Evolutionary conservation across 1,140 invertebrate species (phyloP).

Genomic region (Phortica variegata): DNA sequence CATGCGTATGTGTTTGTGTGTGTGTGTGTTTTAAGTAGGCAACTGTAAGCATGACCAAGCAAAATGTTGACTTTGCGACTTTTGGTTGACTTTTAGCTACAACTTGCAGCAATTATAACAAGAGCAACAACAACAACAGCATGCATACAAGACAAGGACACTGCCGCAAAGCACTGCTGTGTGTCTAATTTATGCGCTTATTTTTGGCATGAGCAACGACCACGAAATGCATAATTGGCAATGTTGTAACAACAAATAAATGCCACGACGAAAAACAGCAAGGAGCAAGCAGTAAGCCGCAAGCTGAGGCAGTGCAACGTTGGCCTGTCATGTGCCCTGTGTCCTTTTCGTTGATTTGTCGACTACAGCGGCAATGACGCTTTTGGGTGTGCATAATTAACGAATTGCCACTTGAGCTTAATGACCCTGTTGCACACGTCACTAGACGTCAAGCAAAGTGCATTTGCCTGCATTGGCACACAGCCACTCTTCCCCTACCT

Average conservation of each 20-base stretch:
- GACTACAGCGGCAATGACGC: slow-evolving; percentile 4
- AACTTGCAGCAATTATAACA: too few species aligned
- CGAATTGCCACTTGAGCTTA: slow-evolving; percentile 51
- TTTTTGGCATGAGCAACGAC: slow-evolving; percentile 1
- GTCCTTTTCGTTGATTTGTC: slow-evolving; percentile 1
- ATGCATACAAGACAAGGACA: slow-evolving; percentile 23
- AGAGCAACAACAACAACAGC: too few species aligned
- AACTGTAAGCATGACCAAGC: too few species aligned
- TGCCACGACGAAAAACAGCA: slow-evolving; percentile 7
- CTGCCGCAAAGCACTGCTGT: slow-evolving; percentile 8
- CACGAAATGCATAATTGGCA: slow-evolving; percentile 51
- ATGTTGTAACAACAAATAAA: slow-evolving; percentile 39
- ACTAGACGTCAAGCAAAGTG: slow-evolving; percentile 17
- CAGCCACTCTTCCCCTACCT: neutral
- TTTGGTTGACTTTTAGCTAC: too few species aligned
- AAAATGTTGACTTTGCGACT: too few species aligned
- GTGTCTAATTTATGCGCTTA: slow-evolving; percentile 9
- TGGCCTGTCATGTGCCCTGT: neutral
- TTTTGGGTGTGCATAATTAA: slow-evolving; percentile 40
- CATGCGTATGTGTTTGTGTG: too few species aligned
- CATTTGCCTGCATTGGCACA: slow-evolving; percentile 14
- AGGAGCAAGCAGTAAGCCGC: too few species aligned
- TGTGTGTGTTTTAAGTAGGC: too few species aligned
- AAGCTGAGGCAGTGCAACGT: slow-evolving; percentile 6
- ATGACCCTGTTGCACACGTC: slow-evolving; percentile 50